Evolutionary conservation across 2,113 vertebrate species (phyloP).

Genomic region (Chionis minor): DNA sequence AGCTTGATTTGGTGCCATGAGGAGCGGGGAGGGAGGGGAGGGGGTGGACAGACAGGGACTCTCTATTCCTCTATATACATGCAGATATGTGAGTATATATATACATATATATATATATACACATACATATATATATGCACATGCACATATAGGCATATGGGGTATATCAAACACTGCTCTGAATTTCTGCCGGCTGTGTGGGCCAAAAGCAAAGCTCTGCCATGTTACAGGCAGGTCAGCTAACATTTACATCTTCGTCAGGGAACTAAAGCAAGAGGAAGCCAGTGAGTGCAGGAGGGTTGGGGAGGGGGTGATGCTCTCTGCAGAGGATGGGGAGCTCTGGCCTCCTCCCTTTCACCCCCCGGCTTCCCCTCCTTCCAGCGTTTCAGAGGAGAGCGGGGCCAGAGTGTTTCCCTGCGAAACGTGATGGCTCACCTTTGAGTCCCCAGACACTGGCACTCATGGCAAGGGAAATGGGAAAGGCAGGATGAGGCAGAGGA

Average conservation of each 20-base stretch:
- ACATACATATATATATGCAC: neutral
- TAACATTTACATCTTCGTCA: conserved; percentile 14
- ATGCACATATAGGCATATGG: neutral
- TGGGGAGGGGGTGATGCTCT: neutral
- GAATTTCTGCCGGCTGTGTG: conserved; percentile 42
- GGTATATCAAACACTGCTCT: neutral
- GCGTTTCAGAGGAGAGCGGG: neutral
- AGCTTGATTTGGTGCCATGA: conserved; percentile 75
- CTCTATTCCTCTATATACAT: neutral
- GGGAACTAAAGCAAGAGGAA: conserved; percentile 30
- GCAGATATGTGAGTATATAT: neutral
- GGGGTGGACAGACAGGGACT: conserved; percentile 16
- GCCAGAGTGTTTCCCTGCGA: neutral
- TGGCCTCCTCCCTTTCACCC: neutral
- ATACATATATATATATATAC: neutral
- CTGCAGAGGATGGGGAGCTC: neutral
- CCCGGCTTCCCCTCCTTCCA: neutral
- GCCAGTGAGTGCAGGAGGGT: neutral
- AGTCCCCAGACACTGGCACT: conserved; percentile 40
- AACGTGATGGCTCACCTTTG: conserved; percentile 31
- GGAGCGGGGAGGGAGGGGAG: conserved; percentile 19
- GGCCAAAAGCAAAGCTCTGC: conserved; percentile 57
- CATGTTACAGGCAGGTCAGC: neutral
- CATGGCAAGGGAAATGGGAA: conserved; percentile 22
- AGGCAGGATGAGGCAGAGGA: conserved; percentile 28